Evolutionary conservation across 1,140 invertebrate species (phyloP).

Genomic region (Spodoptera litura): DNA sequence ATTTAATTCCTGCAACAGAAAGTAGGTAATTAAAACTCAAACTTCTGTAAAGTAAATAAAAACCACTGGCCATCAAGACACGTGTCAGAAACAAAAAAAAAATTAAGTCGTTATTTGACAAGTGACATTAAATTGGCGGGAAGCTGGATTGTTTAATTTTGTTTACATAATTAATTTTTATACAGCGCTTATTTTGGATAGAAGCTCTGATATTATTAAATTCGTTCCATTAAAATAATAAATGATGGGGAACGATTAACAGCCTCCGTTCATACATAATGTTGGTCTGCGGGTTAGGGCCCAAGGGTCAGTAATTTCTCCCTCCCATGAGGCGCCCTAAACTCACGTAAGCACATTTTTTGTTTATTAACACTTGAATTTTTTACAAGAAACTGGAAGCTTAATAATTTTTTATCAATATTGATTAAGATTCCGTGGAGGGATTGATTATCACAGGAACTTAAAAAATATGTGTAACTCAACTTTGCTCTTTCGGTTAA

Average conservation of each 20-base stretch:
- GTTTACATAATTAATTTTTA: conserved; percentile 5
- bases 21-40: too few species aligned
- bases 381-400: conserved; percentile 5
- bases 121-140: conserved; percentile 10
- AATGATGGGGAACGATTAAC: conserved; percentile 35
- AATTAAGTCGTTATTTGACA: not conserved
- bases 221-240: conserved; percentile 44
- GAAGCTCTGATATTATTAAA: conserved; percentile 31
- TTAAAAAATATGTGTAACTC: too few species aligned
- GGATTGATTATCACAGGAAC: too few species aligned
- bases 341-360: conserved; percentile 31
- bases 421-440: too few species aligned
- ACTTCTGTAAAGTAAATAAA: not conserved
- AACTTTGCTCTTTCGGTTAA: too few species aligned
- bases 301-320: conserved; percentile 35
- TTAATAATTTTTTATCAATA: too few species aligned
- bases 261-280: conserved; percentile 33
- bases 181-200: not conserved
- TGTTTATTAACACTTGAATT: conserved; percentile 2
- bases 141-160: not conserved
- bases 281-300: conserved; percentile 19
- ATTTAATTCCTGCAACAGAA: too few species aligned
- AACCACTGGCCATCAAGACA: not conserved
- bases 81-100: too few species aligned
- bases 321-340: conserved; percentile 20